Conservation (phyloP, 2,113 vertebrate species). For the Neopipo cinnamomea region DNA sequence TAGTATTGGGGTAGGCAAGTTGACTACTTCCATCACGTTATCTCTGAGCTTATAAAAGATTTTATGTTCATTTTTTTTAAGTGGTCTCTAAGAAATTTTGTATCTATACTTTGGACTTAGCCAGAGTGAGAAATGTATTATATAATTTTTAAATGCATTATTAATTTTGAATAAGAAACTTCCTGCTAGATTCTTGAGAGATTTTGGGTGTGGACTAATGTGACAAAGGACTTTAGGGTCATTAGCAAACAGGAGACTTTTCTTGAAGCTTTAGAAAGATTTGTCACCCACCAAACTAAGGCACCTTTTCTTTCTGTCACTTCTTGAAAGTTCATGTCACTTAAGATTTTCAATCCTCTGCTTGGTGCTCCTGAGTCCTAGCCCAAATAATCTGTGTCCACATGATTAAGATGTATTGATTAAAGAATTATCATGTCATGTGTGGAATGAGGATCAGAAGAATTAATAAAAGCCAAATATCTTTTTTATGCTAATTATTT, state of each 20-base stretch:
- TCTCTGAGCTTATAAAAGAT: neutral
- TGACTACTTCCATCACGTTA: neutral
- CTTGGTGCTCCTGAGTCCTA: neutral
- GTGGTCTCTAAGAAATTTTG: neutral
- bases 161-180: neutral
- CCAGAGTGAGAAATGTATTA: neutral
- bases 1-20: neutral
- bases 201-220: neutral
- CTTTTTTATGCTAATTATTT: neutral
- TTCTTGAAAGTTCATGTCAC: neutral
- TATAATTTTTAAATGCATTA: neutral
- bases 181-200: neutral
- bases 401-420: neutral
- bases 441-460: neutral
- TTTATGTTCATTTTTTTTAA: neutral
- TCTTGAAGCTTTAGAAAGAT: neutral
- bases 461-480: neutral
- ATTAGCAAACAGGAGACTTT: neutral
- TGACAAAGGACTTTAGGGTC: neutral
- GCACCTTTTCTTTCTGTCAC: neutral
- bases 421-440: neutral
- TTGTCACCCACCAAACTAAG: neutral
- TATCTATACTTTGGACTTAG: neutral
- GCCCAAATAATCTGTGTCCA: neutral
- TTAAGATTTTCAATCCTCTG: neutral